Conservation (phyloP, 1,140 invertebrate genomes). For the Eumeta japonica region DNA sequence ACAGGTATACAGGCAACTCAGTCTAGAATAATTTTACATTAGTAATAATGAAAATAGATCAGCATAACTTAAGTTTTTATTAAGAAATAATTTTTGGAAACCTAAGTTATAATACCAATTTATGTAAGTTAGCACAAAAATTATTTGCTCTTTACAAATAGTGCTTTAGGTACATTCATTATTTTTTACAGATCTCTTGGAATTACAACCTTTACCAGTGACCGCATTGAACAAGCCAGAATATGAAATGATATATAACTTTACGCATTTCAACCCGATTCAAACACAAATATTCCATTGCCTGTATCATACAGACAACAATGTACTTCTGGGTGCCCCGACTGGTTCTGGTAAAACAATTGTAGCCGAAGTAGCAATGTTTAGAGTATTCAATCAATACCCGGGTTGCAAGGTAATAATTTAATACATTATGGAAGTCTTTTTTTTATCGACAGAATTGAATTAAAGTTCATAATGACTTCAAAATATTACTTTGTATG, state of each 20-base stretch:
- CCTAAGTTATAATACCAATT: too few species aligned
- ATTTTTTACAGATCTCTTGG: slow-evolving; percentile 74
- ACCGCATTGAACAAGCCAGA: slow-evolving; percentile 74
- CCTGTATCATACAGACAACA: slow-evolving; percentile 92
- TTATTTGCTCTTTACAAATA: too few species aligned
- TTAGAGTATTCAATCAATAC: slow-evolving; percentile 83
- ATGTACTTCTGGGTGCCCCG: slow-evolving; percentile 93
- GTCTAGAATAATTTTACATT: neutral
- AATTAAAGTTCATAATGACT: too few species aligned
- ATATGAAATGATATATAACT: slow-evolving; percentile 85
- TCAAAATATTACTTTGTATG: too few species aligned
- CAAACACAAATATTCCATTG: slow-evolving; percentile 99
- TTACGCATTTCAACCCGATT: slow-evolving; percentile 97
- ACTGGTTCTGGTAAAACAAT: slow-evolving; percentile 99
- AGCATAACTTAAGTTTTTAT: neutral
- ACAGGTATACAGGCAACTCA: slow-evolving; percentile 65
- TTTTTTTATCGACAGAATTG: slow-evolving; percentile 1
- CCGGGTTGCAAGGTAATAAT: slow-evolving; percentile 76
- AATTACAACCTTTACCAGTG: slow-evolving; percentile 87
- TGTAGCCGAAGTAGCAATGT: slow-evolving; percentile 96
- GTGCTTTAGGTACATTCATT: too few species aligned
- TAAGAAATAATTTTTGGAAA: too few species aligned
- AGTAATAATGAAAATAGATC: neutral
- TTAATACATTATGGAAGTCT: neutral
- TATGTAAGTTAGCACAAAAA: too few species aligned